A percentile compares a stretch with the other conserved stretches of the same genome.
Conservation (phyloP, 2,797 vertebrate genomes). For the Anisognathus igniventris region DNA sequence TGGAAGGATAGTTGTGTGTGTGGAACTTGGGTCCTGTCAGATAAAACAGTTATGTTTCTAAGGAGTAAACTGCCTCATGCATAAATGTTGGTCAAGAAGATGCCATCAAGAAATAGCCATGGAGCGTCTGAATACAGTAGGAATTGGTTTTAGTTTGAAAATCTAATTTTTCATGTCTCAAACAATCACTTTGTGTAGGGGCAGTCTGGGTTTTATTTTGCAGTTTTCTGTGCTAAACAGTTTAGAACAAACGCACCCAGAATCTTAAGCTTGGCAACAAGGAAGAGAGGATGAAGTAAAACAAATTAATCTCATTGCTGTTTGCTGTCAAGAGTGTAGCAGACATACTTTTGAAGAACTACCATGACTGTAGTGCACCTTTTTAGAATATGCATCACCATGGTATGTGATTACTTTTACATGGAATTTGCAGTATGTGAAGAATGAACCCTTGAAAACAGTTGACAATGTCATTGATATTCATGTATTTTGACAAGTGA, state of each 20-base stretch:
- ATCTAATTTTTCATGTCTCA: neutral
- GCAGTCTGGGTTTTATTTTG: neutral
- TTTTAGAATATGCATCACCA: neutral
- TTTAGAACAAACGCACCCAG: neutral
- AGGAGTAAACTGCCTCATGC: neutral
- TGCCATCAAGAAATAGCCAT: neutral
- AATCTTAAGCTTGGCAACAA: neutral
- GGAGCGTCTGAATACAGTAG: neutral
- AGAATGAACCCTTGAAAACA: neutral
- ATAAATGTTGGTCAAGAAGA: neutral
- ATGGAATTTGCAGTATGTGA: neutral
- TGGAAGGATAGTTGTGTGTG: neutral
- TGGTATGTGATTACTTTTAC: neutral
- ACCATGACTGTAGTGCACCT: neutral
- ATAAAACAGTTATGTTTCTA: neutral
- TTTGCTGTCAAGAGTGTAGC: neutral
- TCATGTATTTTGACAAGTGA: neutral
- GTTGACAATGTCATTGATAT: neutral
- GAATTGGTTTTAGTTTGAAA: neutral
- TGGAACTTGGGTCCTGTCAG: neutral
- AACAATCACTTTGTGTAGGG: neutral
- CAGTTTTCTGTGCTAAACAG: neutral
- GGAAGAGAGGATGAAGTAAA: neutral
- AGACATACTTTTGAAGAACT: neutral
- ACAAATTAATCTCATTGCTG: neutral